Conservation (phyloP, 2,797 vertebrate genomes). For the Molossus alvarezi region DNA sequence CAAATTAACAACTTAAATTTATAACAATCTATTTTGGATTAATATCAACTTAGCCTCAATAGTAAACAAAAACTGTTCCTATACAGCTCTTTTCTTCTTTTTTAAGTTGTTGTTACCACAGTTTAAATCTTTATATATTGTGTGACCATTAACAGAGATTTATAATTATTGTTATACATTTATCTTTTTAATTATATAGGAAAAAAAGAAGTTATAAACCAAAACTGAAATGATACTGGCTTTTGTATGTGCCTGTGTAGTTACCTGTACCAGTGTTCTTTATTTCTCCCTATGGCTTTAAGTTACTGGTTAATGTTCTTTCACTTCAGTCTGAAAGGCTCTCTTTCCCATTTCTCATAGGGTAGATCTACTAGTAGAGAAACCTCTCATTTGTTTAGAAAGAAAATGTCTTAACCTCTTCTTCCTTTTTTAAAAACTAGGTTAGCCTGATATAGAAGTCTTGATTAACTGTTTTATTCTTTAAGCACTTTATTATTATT, state of each 20-base stretch:
- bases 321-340: background rate
- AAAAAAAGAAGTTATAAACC: background rate
- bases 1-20: too few species aligned
- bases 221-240: background rate
- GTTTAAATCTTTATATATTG: background rate
- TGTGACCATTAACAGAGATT: background rate
- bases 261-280: background rate
- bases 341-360: background rate
- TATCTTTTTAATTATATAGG: background rate
- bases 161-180: background rate
- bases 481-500: background rate
- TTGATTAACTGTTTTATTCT: background rate
- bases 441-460: background rate
- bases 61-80: background rate
- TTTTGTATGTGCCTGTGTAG: background rate
- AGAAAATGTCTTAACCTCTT: background rate
- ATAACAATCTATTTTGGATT: too few species aligned
- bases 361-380: background rate
- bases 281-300: background rate
- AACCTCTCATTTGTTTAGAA: background rate
- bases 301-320: background rate
- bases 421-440: background rate
- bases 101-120: background rate
- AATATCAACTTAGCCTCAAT: background rate
- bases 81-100: background rate